A percentile compares a stretch with the other conserved stretches of the same genome.
phyloP scores from a whole-genome alignment of 2,888 invertebrate genomes.

The Pyralis farinalis region DNA sequence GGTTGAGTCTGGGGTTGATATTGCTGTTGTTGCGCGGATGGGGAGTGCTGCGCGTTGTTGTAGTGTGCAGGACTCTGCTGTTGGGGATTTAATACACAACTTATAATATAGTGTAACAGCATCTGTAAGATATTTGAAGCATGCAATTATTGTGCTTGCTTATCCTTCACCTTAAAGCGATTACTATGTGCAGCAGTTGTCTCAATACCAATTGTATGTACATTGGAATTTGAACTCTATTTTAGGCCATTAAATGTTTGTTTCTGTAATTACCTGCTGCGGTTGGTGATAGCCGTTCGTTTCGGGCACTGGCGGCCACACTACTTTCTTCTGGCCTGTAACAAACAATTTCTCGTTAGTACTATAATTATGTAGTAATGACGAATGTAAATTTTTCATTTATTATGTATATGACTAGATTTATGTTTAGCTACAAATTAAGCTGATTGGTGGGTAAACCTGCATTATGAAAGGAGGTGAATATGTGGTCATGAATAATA shows the following conservation, averaged over 20 bases:
- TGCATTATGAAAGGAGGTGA: too few species aligned
- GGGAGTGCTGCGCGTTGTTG: slow-evolving; percentile 73
- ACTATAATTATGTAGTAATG: neutral
- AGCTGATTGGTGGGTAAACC: too few species aligned
- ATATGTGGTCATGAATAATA: too few species aligned
- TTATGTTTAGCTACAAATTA: neutral
- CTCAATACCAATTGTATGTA: slow-evolving; percentile 35
- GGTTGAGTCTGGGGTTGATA: slow-evolving; percentile 18
- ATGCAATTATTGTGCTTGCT: slow-evolving; percentile 41
- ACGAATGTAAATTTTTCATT: too few species aligned
- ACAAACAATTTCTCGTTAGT: slow-evolving; percentile 35
- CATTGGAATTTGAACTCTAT: slow-evolving; percentile 17
- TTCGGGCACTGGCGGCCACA: slow-evolving; percentile 91
- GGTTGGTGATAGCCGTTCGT: slow-evolving; percentile 82
- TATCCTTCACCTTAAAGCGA: slow-evolving; percentile 47
- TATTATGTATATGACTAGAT: neutral
- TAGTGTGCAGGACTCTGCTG: slow-evolving; percentile 71
- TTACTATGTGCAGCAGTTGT: slow-evolving; percentile 57
- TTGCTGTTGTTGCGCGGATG: slow-evolving; percentile 44
- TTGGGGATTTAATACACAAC: slow-evolving; percentile 47
- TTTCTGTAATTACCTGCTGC: slow-evolving; percentile 79
- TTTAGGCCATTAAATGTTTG: neutral
- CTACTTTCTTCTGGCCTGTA: slow-evolving; percentile 91
- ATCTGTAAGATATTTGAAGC: slow-evolving; percentile 18
- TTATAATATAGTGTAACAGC: slow-evolving; percentile 29